Conservation (phyloP, 2,797 vertebrate species). For the Remorina albescens region DNA sequence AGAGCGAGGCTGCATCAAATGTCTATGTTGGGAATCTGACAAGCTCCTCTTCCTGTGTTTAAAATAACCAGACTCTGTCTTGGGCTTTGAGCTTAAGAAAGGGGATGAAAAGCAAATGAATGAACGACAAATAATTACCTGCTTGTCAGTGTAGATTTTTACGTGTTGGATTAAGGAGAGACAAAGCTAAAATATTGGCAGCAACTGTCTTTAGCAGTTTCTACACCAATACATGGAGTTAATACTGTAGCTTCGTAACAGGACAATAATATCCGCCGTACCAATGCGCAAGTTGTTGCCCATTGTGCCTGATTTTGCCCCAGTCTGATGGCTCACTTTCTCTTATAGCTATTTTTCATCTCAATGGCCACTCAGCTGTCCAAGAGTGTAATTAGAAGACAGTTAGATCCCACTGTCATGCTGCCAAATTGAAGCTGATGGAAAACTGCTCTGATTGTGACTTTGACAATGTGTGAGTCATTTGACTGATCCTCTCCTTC, state of each 20-base stretch:
- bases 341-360: slow-evolving; percentile 33
- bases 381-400: slow-evolving; percentile 48
- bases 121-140: slow-evolving; percentile 29
- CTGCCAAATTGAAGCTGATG: slow-evolving; percentile 39
- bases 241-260: neutral
- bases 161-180: neutral
- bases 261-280: neutral
- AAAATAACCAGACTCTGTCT: slow-evolving; percentile 32
- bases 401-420: slow-evolving; percentile 45
- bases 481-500: slow-evolving; percentile 72
- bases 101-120: slow-evolving; percentile 31
- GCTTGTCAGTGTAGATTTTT: slow-evolving; percentile 13
- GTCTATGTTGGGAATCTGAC: slow-evolving; percentile 45
- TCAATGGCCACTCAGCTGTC: slow-evolving; percentile 59
- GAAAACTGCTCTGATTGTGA: slow-evolving; percentile 67
- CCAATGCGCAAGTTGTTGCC: neutral
- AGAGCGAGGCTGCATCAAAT: slow-evolving; percentile 12
- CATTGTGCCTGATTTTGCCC: slow-evolving; percentile 27
- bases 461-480: slow-evolving; percentile 70
- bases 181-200: slow-evolving; percentile 8
- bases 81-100: slow-evolving; percentile 39
- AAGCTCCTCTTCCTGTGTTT: slow-evolving; percentile 31
- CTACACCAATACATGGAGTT: neutral
- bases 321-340: slow-evolving; percentile 16
- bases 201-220: slow-evolving; percentile 3